Conservation (phyloP, 2,888 invertebrate genomes). For the Ectemnius continuus region DNA sequence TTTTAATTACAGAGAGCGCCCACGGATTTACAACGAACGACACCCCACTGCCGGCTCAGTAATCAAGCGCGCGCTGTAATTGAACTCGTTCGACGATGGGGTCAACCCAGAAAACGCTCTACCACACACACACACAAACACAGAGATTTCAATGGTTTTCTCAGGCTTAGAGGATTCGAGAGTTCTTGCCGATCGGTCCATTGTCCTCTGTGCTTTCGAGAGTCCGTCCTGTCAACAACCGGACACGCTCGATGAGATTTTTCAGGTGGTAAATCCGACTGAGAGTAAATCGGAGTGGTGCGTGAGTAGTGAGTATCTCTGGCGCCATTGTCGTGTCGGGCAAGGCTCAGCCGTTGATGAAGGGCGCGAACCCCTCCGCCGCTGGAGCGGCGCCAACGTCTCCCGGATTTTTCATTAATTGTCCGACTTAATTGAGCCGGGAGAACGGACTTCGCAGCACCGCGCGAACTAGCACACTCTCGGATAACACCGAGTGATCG, state of each 20-base stretch:
- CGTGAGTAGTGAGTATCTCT: too few relatives aligned
- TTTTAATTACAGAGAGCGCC: too few relatives aligned
- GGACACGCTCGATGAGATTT: neutral
- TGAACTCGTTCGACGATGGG: too few relatives aligned
- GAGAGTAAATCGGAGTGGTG: neutral
- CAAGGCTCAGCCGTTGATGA: too few relatives aligned
- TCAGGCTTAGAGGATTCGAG: too few relatives aligned
- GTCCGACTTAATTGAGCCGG: conserved; percentile 52
- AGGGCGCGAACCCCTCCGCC: neutral
- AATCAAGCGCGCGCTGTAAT: too few relatives aligned
- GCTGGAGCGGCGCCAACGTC: conserved; percentile 42
- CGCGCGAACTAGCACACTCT: neutral
- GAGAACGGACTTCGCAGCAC: neutral
- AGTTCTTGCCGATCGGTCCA: neutral
- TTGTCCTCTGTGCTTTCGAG: neutral
- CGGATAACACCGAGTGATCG: neutral
- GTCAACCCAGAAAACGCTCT: too few relatives aligned
- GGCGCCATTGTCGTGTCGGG: too few relatives aligned
- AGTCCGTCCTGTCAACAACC: neutral
- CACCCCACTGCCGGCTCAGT: too few relatives aligned
- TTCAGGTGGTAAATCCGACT: conserved; percentile 17
- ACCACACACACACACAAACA: too few relatives aligned
- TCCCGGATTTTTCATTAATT: conserved; percentile 59
- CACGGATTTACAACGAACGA: too few relatives aligned
- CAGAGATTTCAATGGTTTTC: too few relatives aligned